Evolutionary conservation across 2,797 vertebrate genomes (phyloP), one percentile per base, ranked within the genome.

Genomic region (Ambastaia sidthimunki): DNA sequence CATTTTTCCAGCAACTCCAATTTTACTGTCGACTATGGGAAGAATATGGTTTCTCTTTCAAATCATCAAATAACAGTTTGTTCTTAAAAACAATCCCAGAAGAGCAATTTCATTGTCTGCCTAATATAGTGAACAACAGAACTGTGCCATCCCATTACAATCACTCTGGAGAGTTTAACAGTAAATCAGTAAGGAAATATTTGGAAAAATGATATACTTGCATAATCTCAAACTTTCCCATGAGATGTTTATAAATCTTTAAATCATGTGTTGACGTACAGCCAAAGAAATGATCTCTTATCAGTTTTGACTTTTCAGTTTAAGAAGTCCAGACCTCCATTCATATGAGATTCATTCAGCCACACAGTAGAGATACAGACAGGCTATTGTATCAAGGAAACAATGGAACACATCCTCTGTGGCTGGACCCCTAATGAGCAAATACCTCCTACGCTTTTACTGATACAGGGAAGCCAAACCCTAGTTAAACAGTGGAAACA

Each of bases 331-430:
- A 78, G 31, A 23, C 31, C 68, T 63, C 62, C n/a, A 41, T 78
- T 71, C 55, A 41, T 60, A 50, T 60, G 34, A 2, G 0, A n/a
- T 19, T 23, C 62, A 25, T 57, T 21, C 28, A 12, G 31, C 13
- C 28, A 54, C 62, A 44, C 10, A 71, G 41, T n/a, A 25, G 44
- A 63, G 28, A 74, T 66, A 70, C 54, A 63, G 70, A 74, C 25
- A 21, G 57, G n/a, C 71, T 76, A 82, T 86, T 86, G 82, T 84
- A 65, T 78, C n/a, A 41, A 55, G 9, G 74, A 84, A 21, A 84
- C 85, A 86, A 84, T 84, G 15, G 67, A 18, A 54, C 50, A 80
- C 71, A 80, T 86, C 82, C 80, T 84, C 74, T 52, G 70, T 28
- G 67, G 54, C 77, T 47, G 59, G 47, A 80, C 67, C 82, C 41